These are phyloP conservation scores for Oncorhynchus keta DNA, from an alignment of 2,113 vertebrate species.

Conservation along the genomic window DNA sequence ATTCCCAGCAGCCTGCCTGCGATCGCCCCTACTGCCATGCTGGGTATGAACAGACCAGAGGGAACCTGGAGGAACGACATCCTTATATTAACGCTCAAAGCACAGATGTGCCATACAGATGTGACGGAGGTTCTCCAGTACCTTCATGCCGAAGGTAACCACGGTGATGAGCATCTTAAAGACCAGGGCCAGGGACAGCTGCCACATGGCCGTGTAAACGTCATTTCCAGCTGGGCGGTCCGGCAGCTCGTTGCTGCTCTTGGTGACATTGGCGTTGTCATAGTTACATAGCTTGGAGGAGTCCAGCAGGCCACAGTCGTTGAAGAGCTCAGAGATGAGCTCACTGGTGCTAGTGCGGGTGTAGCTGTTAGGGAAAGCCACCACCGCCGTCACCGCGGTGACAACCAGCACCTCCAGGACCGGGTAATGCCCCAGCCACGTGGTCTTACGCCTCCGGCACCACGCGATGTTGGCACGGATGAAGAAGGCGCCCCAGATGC, in stretches of 20 bases:
- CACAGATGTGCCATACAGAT: background rate
- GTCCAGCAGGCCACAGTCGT: conserved; percentile 92
- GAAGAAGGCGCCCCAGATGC: conserved; percentile 96
- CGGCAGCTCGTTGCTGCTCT: conserved; percentile 70
- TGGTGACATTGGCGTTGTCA: conserved; percentile 15
- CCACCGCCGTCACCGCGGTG: conserved; percentile 81
- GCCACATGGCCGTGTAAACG: conserved; percentile 89
- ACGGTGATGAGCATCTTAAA: conserved; percentile 94
- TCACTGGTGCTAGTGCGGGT: conserved; percentile 92
- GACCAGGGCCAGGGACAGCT: conserved; percentile 86
- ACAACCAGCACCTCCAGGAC: conserved; percentile 88
- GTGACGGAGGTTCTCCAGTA: background rate
- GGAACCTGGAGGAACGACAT: conserved; percentile 77
- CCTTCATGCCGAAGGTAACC: conserved; percentile 98
- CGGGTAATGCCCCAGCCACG: conserved; percentile 86
- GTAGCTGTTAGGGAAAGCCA: conserved; percentile 93
- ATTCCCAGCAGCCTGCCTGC: conserved; percentile 87
- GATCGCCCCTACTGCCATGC: conserved; percentile 95
- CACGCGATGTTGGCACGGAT: conserved; percentile 95
- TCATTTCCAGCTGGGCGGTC: conserved; percentile 82
- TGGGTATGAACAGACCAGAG: conserved; percentile 95
- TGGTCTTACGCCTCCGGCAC: conserved; percentile 86
- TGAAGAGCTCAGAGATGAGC: conserved; percentile 96
- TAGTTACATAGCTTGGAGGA: conserved; percentile 95
- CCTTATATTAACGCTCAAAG: background rate